Evolutionary conservation across 2,888 invertebrate genomes (phyloP).

Genomic region (Drosophila pseudotakahashii): DNA sequence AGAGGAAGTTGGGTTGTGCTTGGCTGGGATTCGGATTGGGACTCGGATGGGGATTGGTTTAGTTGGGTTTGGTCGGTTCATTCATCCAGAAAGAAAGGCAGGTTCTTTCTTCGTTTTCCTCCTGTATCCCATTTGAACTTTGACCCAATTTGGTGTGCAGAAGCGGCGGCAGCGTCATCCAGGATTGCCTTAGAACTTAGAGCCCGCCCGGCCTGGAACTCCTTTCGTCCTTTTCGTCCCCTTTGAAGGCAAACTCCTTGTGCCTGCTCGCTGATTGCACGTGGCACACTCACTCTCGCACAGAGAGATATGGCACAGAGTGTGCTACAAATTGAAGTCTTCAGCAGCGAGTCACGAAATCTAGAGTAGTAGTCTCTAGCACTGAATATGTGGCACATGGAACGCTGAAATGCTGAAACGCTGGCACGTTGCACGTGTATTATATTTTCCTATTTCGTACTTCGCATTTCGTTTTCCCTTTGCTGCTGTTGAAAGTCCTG

Average conservation of each 20-base stretch:
- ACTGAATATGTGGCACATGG: constrained; percentile 48
- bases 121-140: constrained; percentile 76
- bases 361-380: constrained; percentile 72
- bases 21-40: background rate
- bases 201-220: background rate
- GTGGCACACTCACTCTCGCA: constrained; percentile 56
- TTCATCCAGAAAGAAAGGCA: constrained; percentile 53
- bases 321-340: constrained; percentile 75
- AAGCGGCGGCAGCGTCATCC: constrained; percentile 37
- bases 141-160: constrained; percentile 73
- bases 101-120: constrained; percentile 33
- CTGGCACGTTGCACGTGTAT: constrained; percentile 36
- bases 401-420: constrained; percentile 22
- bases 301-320: constrained; percentile 36
- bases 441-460: constrained; percentile 48
- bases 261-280: constrained; percentile 65
- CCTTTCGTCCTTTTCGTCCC: constrained; percentile 15
- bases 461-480: constrained; percentile 60
- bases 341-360: constrained; percentile 77
- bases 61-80: constrained; percentile 25
- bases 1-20: constrained; percentile 4
- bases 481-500: constrained; percentile 65
- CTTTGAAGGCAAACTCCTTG: constrained; percentile 46
- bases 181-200: constrained; percentile 44
- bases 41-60: constrained; percentile 1